A percentile compares a stretch with the other conserved stretches of the same genome.
Conservation (phyloP, 30 jellyfish, hydroid and myxozoan genomes). For the Chironex yamaguchii region DNA sequence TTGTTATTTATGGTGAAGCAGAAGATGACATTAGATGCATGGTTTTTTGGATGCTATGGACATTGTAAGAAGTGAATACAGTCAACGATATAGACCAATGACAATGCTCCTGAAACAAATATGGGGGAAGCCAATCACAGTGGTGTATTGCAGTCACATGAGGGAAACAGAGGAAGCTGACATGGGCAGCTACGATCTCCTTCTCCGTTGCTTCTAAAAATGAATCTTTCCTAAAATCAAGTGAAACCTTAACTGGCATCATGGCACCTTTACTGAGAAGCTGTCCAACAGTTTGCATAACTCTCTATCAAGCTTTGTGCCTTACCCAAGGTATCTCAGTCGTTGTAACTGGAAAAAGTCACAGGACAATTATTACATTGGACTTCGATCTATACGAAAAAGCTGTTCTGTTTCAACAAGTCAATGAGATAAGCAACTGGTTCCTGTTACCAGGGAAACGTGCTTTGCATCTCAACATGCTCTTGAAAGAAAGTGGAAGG, state of each 20-base stretch:
- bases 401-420: conserved; percentile 22
- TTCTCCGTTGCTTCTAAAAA: not conserved
- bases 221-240: not conserved
- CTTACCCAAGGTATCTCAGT: conserved; percentile 42
- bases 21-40: conserved; percentile 25
- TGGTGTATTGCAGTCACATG: no score
- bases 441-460: conserved; percentile 20
- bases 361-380: conserved; percentile 30
- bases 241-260: conserved; percentile 37
- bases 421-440: conserved; percentile 4
- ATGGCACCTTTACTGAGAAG: conserved; percentile 34
- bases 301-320: conserved; percentile 28
- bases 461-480: conserved; percentile 51
- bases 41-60: no score
- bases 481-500: conserved; percentile 10
- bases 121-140: no score
- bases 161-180: conserved; percentile 6
- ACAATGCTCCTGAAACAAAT: no score
- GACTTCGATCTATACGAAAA: conserved; percentile 41
- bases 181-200: conserved; percentile 45
- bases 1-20: conserved; percentile 8
- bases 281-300: conserved; percentile 27
- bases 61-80: no score
- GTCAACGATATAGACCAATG: no score
- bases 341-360: conserved; percentile 8